These are phyloP conservation scores for Caranx melampygus DNA, from an alignment of 2,113 vertebrate species.

Conservation along the genomic window DNA sequence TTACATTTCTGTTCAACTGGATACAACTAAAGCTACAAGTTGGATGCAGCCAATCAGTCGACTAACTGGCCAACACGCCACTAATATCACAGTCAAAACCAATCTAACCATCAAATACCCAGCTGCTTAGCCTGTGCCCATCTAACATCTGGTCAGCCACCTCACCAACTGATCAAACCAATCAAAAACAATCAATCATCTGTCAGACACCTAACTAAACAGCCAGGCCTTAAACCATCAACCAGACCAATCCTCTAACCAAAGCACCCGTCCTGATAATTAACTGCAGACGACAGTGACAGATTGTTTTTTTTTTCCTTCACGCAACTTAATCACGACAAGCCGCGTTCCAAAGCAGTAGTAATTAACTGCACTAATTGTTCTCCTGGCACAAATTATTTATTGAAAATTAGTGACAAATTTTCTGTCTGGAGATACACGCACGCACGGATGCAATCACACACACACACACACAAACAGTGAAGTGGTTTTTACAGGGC, in stretches of 20 bases:
- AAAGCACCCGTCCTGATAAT: conserved; percentile 14
- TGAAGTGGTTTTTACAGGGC: conserved; percentile 32
- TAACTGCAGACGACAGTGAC: conserved; percentile 37
- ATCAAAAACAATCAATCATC: neutral
- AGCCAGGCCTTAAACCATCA: neutral
- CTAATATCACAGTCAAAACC: no score
- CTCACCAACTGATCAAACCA: neutral
- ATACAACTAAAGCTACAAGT: no score
- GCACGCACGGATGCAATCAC: conserved; percentile 8
- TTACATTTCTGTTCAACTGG: no score
- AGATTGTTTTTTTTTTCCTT: conserved; percentile 28
- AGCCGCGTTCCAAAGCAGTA: conserved; percentile 31
- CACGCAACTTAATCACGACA: conserved; percentile 24
- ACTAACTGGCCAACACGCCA: no score
- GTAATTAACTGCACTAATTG: conserved; percentile 63
- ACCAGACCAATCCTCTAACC: neutral
- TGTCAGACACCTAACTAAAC: neutral
- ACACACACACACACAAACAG: conserved; percentile 12
- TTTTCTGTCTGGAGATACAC: conserved; percentile 42
- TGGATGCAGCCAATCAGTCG: no score
- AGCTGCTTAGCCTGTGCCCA: neutral
- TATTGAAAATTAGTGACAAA: conserved; percentile 57
- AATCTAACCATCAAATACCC: no score
- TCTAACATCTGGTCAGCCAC: no score
- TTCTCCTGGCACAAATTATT: conserved; percentile 56